These are phyloP conservation scores for Hyposoter didymator DNA, from an alignment of 2,888 invertebrate genomes.

Conservation along the genomic window DNA sequence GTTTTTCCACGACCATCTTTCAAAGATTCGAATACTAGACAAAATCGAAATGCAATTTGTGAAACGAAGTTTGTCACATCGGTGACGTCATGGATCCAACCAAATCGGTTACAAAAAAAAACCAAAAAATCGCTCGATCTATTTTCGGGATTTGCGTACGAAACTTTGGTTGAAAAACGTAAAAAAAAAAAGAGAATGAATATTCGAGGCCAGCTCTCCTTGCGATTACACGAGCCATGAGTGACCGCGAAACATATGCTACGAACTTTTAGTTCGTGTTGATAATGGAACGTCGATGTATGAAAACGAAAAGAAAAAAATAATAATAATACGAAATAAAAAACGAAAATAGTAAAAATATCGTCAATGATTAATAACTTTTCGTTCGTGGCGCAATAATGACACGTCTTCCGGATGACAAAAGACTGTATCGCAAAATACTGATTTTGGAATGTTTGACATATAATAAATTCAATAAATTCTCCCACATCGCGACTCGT, in stretches of 20 bases:
- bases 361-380: conserved; percentile 26
- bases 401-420: conserved; percentile 13
- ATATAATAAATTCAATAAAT: conserved; percentile 18
- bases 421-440: conserved; percentile 75
- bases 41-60: not conserved
- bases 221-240: conserved; percentile 66
- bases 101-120: not conserved
- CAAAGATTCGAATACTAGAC: not conserved
- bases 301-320: conserved; percentile 1
- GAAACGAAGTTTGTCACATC: conserved; percentile 17
- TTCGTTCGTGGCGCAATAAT: not conserved
- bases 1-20: conserved; percentile 7
- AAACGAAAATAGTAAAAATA: not conserved
- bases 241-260: conserved; percentile 18
- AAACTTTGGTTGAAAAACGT: conserved; percentile 48
- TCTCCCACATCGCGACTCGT: conserved; percentile 14
- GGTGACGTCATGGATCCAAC: conserved; percentile 18
- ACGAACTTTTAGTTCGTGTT: conserved; percentile 13
- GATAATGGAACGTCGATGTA: not conserved
- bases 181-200: conserved; percentile 53
- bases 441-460: conserved; percentile 82
- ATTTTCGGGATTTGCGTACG: conserved; percentile 36
- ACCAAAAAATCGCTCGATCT: conserved; percentile 14
- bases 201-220: conserved; percentile 61
- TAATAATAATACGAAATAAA: not conserved